A percentile compares a stretch with the other conserved stretches of the same genome.
These are phyloP conservation scores for Epinephelus awoara DNA, from an alignment of 2,797 vertebrate genomes.

Conservation along the genomic window DNA sequence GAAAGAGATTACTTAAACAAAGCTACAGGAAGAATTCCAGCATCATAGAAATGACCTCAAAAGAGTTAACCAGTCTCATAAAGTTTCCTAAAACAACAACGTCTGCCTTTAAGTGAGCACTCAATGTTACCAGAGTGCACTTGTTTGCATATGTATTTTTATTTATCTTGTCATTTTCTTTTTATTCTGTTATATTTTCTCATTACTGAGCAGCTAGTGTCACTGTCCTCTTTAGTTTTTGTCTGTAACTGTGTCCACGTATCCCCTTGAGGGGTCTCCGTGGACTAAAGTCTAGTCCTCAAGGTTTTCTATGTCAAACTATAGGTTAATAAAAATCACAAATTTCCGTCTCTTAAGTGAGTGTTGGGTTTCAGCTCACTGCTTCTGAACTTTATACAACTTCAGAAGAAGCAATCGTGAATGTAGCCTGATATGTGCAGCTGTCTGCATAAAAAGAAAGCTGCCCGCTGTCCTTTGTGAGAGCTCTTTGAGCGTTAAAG, in stretches of 20 bases:
- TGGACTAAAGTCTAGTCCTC: background rate
- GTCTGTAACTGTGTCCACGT: background rate
- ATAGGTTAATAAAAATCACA: background rate
- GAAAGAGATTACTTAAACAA: background rate
- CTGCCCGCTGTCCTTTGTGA: background rate
- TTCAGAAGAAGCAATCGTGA: conserved; percentile 26
- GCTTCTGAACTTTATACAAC: conserved; percentile 39
- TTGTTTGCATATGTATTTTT: background rate
- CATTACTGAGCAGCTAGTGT: background rate
- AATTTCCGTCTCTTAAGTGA: background rate
- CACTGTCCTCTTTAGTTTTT: background rate
- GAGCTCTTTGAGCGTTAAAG: background rate
- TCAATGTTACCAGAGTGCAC: background rate
- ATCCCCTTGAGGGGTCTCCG: background rate
- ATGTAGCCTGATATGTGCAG: conserved; percentile 39
- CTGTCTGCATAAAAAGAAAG: conserved; percentile 24
- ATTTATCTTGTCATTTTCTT: background rate
- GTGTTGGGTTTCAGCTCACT: conserved; percentile 44
- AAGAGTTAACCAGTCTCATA: background rate
- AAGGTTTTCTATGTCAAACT: background rate
- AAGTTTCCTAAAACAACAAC: background rate
- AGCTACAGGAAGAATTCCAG: background rate
- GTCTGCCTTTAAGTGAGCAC: background rate
- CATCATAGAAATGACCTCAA: background rate
- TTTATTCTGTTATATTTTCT: background rate